Conservation (phyloP, 2,888 invertebrate species). For the Zeuzera pyrina region DNA sequence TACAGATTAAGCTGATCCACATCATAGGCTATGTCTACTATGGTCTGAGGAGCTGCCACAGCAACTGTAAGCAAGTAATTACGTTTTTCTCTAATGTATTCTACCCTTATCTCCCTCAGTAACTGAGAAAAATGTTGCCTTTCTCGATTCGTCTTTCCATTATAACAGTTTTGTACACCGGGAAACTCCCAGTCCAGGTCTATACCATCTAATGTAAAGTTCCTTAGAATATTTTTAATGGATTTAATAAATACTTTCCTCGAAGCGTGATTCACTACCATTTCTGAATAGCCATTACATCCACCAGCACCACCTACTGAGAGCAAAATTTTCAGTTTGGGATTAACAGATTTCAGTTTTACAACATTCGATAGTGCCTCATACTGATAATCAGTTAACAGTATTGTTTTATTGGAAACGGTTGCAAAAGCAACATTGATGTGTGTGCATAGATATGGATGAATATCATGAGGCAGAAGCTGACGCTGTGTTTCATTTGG, state of each 20-base stretch:
- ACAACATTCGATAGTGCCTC: slow-evolving; percentile 49
- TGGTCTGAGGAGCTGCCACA: slow-evolving; percentile 83
- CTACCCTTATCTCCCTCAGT: slow-evolving; percentile 79
- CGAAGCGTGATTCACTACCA: slow-evolving; percentile 80
- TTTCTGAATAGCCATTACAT: slow-evolving; percentile 77
- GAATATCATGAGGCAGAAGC: slow-evolving; percentile 73
- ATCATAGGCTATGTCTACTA: slow-evolving; percentile 85
- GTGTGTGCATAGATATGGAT: slow-evolving; percentile 86
- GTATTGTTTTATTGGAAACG: slow-evolving; percentile 74
- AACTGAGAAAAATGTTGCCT: slow-evolving; percentile 83
- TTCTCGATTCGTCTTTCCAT: slow-evolving; percentile 50
- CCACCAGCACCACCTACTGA: slow-evolving; percentile 80
- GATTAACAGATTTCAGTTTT: slow-evolving; percentile 73
- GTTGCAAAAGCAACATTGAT: slow-evolving; percentile 84
- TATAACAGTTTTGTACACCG: slow-evolving; percentile 50
- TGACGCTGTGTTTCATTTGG: slow-evolving; percentile 22
- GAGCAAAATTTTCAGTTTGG: slow-evolving; percentile 81
- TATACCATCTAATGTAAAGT: slow-evolving; percentile 77
- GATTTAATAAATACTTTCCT: slow-evolving; percentile 77
- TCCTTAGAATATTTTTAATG: slow-evolving; percentile 62
- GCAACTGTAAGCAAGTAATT: slow-evolving; percentile 81
- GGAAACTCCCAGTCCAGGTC: slow-evolving; percentile 94
- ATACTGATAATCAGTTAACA: slow-evolving; percentile 55
- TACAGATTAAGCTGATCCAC: slow-evolving; percentile 84
- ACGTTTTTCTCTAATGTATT: slow-evolving; percentile 73